phyloP scores from a whole-genome alignment of 1,140 invertebrate species.

The Vollenhovia emeryi region DNA sequence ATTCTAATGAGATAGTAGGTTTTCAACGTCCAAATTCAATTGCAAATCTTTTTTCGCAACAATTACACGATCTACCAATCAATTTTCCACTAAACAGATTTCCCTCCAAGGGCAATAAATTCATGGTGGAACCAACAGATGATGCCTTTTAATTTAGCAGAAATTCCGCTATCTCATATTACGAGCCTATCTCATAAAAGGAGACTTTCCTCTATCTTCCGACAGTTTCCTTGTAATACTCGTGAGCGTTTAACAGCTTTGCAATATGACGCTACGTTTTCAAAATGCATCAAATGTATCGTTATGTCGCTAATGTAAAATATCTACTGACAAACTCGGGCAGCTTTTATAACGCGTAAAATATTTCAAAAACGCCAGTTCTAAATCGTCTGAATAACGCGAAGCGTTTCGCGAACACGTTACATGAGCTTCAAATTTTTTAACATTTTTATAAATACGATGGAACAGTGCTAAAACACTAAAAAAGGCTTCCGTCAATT shows the following conservation, averaged over 20 bases:
- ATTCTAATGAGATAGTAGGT: no score
- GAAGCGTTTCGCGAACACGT: background rate
- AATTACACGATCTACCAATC: no score
- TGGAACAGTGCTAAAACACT: background rate
- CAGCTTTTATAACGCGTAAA: background rate
- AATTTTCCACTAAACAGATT: no score
- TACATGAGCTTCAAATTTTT: background rate
- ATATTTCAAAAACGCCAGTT: slow-evolving; percentile 10
- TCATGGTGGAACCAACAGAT: no score
- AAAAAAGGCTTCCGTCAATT: background rate
- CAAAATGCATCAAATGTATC: background rate
- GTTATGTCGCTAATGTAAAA: background rate
- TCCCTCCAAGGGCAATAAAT: no score
- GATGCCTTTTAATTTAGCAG: no score
- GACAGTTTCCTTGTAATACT: background rate
- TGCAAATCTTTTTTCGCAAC: no score
- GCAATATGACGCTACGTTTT: background rate
- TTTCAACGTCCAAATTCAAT: no score
- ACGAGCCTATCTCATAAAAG: no score
- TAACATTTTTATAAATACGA: background rate
- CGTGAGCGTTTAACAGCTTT: background rate
- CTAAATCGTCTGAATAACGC: slow-evolving; percentile 7
- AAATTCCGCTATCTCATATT: no score
- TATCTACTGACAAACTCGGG: slow-evolving; percentile 13
- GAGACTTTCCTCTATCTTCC: no score